Percentiles rank a stretch among this genome's conserved stretches.
Evolutionary conservation across 2,113 vertebrate genomes (phyloP).

Genomic region (Mixornis gularis): DNA sequence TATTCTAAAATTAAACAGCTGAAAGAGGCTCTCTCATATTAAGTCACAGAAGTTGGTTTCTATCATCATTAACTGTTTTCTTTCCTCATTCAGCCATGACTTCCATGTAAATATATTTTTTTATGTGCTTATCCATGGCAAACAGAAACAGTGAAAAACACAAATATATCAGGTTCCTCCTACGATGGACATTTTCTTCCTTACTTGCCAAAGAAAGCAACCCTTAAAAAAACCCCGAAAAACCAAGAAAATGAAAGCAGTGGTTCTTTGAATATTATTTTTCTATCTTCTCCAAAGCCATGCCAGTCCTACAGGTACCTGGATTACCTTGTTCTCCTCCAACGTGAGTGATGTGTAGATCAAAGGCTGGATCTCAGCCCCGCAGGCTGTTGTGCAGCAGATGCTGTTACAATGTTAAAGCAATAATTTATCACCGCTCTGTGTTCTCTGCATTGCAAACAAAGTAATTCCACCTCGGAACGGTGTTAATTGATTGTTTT

Average conservation of each 20-base stretch:
- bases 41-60: not conserved
- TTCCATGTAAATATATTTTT: not conserved
- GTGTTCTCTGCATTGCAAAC: not conserved
- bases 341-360: not conserved
- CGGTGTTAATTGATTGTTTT: not conserved
- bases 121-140: not conserved
- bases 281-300: not conserved
- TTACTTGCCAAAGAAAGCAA: not conserved
- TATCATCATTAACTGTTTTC: not conserved
- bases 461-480: not conserved
- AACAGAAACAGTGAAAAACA: not conserved
- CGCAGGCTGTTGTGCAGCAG: conserved; percentile 9
- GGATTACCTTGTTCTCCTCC: not conserved
- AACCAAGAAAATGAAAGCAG: not conserved
- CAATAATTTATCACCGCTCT: conserved; percentile 24
- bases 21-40: not conserved
- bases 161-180: not conserved
- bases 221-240: not conserved
- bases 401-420: not conserved
- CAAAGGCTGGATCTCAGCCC: not conserved
- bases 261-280: not conserved
- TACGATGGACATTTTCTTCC: not conserved
- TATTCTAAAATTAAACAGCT: not conserved
- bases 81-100: not conserved
- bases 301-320: not conserved